These are phyloP conservation scores for Amiota minor DNA, from an alignment of 2,888 invertebrate species.

Conservation along the genomic window DNA sequence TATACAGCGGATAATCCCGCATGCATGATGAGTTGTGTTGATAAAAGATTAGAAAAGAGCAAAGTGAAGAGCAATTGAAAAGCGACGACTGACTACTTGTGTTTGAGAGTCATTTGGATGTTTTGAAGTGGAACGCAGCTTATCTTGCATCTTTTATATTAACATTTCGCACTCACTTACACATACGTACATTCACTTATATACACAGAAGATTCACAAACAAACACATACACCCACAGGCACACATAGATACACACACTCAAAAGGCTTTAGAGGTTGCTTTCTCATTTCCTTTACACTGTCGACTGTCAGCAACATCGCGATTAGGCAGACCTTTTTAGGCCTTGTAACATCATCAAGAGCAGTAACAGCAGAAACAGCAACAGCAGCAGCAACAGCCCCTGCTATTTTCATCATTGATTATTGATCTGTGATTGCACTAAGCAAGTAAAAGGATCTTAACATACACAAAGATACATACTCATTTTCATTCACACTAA, in stretches of 20 bases:
- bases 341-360: background rate
- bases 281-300: too few species aligned
- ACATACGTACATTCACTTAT: conserved; percentile 24
- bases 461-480: too few species aligned
- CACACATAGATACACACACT: conserved; percentile 9
- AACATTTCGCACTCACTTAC: conserved; percentile 53
- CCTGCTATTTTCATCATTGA: background rate
- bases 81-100: too few species aligned
- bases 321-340: background rate
- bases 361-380: background rate
- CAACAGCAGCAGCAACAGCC: background rate
- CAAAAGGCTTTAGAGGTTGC: background rate
- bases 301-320: background rate
- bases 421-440: too few species aligned
- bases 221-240: conserved; percentile 24
- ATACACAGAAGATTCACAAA: conserved; percentile 27
- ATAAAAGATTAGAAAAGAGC: background rate
- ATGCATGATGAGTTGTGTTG: conserved; percentile 37
- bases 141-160: conserved; percentile 62
- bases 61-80: conserved; percentile 8
- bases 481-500: too few species aligned
- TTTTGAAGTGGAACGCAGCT: conserved; percentile 48
- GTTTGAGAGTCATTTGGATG: conserved; percentile 35
- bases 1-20: conserved; percentile 59
- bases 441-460: background rate